Percentiles rank a stretch among this genome's conserved stretches.
These are phyloP conservation scores for Pyxicephalus adspersus DNA, from an alignment of 2,113 vertebrate species.

Conservation along the genomic window DNA sequence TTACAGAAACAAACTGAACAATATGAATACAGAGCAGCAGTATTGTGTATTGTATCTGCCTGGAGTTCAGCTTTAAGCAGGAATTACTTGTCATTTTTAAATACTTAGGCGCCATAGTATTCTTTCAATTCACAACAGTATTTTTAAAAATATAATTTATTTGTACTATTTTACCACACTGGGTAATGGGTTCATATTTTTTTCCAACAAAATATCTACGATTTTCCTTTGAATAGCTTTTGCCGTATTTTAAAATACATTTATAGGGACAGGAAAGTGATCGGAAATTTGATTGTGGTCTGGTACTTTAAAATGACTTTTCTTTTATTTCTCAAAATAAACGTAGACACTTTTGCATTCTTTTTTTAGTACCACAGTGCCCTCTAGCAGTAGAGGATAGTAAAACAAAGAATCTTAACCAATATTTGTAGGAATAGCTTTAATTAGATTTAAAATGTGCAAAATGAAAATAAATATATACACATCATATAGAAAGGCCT, in stretches of 20 bases:
- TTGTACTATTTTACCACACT: background rate
- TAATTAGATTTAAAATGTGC: no score
- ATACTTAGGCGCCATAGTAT: no score
- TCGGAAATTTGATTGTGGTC: background rate
- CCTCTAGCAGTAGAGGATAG: conserved; percentile 16
- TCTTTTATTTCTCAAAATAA: conserved; percentile 18
- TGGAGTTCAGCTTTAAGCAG: no score
- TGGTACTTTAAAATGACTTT: conserved; percentile 34
- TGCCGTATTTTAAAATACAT: background rate
- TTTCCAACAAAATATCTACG: background rate
- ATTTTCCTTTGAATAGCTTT: background rate
- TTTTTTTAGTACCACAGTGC: conserved; percentile 40
- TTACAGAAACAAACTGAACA: no score
- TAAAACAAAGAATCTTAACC: background rate
- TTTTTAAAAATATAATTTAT: no score
- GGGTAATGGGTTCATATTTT: background rate
- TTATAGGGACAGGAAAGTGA: background rate
- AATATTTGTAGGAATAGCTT: background rate
- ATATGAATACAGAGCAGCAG: no score
- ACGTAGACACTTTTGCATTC: background rate
- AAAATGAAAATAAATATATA: no score
- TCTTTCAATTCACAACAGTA: no score
- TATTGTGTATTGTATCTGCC: no score
- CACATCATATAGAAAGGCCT: no score
- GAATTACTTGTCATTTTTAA: no score